Conservation (phyloP, 2,113 vertebrate genomes). For the Strigops habroptila region DNA sequence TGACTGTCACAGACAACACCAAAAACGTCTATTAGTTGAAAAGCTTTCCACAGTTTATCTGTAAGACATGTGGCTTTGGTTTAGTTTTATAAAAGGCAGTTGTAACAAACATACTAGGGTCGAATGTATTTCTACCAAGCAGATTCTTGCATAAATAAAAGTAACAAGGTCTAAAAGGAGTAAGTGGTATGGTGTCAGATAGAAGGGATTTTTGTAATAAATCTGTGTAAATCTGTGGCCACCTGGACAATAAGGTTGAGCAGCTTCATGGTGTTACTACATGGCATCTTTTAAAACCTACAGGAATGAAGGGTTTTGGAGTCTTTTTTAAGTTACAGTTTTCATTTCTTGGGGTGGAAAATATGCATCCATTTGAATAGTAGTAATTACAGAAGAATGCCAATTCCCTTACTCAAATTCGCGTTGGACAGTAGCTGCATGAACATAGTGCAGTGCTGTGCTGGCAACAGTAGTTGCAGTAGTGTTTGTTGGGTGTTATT, state of each 20-base stretch:
- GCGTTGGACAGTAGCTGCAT: background rate
- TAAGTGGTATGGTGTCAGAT: background rate
- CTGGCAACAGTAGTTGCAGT: background rate
- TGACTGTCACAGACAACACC: background rate
- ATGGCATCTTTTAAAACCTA: background rate
- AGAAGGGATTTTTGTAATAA: background rate
- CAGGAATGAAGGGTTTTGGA: background rate
- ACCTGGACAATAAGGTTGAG: background rate
- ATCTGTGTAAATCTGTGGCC: background rate
- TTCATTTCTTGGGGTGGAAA: background rate
- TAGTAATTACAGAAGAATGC: background rate
- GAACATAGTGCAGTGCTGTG: background rate
- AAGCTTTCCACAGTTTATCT: constrained; percentile 57
- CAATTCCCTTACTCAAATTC: background rate
- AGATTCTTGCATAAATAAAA: constrained; percentile 36
- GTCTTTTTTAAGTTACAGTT: background rate
- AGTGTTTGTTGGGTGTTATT: background rate
- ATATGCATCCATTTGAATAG: background rate
- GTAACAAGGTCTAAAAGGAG: constrained; percentile 7
- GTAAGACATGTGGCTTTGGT: constrained; percentile 57
- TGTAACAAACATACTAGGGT: constrained; percentile 1
- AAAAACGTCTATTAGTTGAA: constrained; percentile 39
- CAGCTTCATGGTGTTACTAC: background rate
- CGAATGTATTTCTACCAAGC: constrained; percentile 16
- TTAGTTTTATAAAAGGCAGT: constrained; percentile 58